phyloP scores from a whole-genome alignment of 2,113 vertebrate genomes.

The Ardeotis arabs region DNA sequence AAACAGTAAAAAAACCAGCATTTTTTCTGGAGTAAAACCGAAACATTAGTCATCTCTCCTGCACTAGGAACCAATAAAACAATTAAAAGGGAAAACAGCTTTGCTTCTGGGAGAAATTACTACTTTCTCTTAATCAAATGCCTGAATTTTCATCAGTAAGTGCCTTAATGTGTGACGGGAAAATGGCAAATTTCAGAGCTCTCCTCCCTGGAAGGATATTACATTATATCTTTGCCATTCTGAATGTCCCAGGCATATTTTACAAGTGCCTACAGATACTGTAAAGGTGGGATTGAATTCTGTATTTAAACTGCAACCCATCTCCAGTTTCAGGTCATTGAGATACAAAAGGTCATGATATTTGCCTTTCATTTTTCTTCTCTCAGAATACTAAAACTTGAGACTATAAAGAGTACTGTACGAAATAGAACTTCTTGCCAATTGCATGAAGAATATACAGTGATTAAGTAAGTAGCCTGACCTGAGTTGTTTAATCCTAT shows the following conservation, averaged over 20 bases:
- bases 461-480: conserved; percentile 66
- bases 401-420: conserved; percentile 29
- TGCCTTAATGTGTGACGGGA: conserved; percentile 18
- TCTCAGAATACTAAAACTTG: conserved; percentile 55
- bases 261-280: conserved; percentile 36
- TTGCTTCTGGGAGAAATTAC: conserved; percentile 2
- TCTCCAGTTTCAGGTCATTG: conserved; percentile 60
- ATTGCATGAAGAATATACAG: conserved; percentile 59
- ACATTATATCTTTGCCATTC: conserved; percentile 16
- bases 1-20: not conserved
- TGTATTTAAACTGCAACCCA: conserved; percentile 52
- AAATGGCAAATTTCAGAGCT: conserved; percentile 24
- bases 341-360: conserved; percentile 59
- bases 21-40: not conserved
- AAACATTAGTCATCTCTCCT: not conserved
- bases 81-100: not conserved
- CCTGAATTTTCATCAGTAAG: conserved; percentile 34
- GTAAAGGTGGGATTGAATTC: conserved; percentile 43
- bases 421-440: conserved; percentile 60
- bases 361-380: conserved; percentile 60
- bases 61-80: conserved; percentile 18
- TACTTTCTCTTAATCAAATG: conserved; percentile 15
- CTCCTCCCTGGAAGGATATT: conserved; percentile 20
- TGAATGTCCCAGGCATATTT: conserved; percentile 45
- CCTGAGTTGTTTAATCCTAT: conserved; percentile 65